Conservation (phyloP, 2,888 invertebrate species). For the Stenoptilia bipunctidactyla region DNA sequence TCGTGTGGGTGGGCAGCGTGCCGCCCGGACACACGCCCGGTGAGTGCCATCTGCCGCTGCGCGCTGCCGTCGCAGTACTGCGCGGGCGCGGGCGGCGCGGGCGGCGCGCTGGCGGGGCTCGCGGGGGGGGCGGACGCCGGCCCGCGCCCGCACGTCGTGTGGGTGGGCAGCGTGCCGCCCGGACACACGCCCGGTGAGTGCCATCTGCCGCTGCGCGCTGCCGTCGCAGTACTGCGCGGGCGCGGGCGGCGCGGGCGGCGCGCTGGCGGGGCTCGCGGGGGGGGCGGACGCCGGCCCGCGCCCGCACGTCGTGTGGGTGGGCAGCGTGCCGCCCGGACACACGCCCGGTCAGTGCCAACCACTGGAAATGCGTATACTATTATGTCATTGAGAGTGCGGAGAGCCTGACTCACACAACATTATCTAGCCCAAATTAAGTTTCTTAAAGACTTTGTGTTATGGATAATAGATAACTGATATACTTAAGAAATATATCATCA, state of each 20-base stretch:
- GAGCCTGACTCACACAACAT: no score
- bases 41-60: conserved; percentile 71
- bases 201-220: conserved; percentile 81
- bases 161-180: conserved; percentile 95
- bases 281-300: conserved; percentile 78
- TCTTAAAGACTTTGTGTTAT: no score
- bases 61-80: conserved; percentile 96
- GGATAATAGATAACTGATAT: no score
- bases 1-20: conserved; percentile 97
- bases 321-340: conserved; percentile 93
- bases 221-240: conserved; percentile 96
- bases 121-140: conserved; percentile 78
- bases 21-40: conserved; percentile 83
- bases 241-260: conserved; percentile 85
- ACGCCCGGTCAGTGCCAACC: no score
- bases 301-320: conserved; percentile 97
- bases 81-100: conserved; percentile 86
- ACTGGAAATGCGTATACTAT: no score
- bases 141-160: conserved; percentile 94
- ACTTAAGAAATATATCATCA: no score
- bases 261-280: conserved; percentile 91
- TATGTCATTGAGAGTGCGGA: no score
- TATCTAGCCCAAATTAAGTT: no score
- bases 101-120: conserved; percentile 91
- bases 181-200: conserved; percentile 74